Percentiles rank a stretch among this genome's conserved stretches.
phyloP scores from a whole-genome alignment of 2,797 vertebrate species.

The Semaprochilodus insignis region DNA sequence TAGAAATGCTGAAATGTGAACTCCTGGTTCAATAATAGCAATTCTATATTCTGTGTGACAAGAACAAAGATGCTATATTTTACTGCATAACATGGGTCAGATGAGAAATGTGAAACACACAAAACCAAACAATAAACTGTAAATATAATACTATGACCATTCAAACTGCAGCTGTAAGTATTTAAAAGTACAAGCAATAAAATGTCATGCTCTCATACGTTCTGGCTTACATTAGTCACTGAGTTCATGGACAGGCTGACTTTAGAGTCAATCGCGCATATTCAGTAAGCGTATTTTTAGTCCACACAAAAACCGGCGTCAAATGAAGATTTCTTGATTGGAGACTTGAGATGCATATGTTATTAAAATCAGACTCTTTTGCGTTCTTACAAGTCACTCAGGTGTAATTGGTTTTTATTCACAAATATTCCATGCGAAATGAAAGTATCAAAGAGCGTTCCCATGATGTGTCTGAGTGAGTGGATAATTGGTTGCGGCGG shows the following conservation, averaged over 20 bases:
- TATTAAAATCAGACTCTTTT: conserved; percentile 66
- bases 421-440: conserved; percentile 31
- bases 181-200: not conserved
- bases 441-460: conserved; percentile 24
- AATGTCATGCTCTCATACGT: not conserved
- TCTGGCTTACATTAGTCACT: not conserved
- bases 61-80: not conserved
- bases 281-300: not conserved
- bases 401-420: conserved; percentile 62
- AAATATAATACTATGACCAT: not conserved
- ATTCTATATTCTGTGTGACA: not conserved
- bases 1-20: not conserved
- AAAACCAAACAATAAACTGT: not conserved
- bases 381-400: conserved; percentile 64
- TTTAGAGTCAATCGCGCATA: not conserved
- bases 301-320: not conserved
- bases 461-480: conserved; percentile 29
- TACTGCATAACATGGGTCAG: not conserved
- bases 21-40: not conserved
- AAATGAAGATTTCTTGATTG: conserved; percentile 18
- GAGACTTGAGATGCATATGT: conserved; percentile 60
- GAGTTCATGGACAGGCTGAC: conserved; percentile 9
- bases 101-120: not conserved
- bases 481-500: conserved; percentile 29
- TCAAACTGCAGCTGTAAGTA: not conserved